Base-by-base conservation (phyloP, 2,113 vertebrate species). In the Anser brachyrhynchus region DNA sequence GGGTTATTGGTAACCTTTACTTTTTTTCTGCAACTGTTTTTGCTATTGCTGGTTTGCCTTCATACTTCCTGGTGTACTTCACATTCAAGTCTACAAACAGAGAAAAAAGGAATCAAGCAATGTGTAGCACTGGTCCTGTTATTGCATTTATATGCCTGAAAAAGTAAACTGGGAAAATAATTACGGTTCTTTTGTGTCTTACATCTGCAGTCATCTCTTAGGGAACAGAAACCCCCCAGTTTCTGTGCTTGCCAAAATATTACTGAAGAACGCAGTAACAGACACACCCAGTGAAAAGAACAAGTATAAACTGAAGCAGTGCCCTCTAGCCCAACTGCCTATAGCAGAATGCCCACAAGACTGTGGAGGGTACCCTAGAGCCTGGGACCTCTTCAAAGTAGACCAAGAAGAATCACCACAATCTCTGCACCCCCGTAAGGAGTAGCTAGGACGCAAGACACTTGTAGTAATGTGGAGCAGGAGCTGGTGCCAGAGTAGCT, bases 31-130 rank as follows among this genome's bases (percentile, higher is more conserved):
- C 5, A 29, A 11, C 31, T 16, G 3, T 11, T 91, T 92, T 33
- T 94, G 54, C 70, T 74, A 0, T 65, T 89, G 71, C 77, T 59
- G 52, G 7, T 89, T 51, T 76, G 66, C 58, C 51, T 62, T 23
- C 55, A 29, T 44, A 13, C 22, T 90, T 88, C 82, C 88, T 52
- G 67, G 26, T 70, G 43, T 54, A 25, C 26, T 82, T 96, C 90
- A 75, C 26, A 10, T 86, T 95, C 80, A 90, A 46, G 95, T 90
- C 97, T 97, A 73, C 52, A 87, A 75, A 55, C 35, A 72, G 20
- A 69, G 35, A 49, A 46, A 62, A 78, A 74, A 21, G 1, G 21
- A 88, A 41, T 86, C 29, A 94, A 94, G 87, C 15, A 51, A 70
- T 46, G 8, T 10, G n/a, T 33, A 90, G 23, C 44, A 70, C 35